Percentiles rank a stretch among this genome's conserved stretches.
phyloP scores from a whole-genome alignment of 2,113 vertebrate species.

The Calypte anna region DNA sequence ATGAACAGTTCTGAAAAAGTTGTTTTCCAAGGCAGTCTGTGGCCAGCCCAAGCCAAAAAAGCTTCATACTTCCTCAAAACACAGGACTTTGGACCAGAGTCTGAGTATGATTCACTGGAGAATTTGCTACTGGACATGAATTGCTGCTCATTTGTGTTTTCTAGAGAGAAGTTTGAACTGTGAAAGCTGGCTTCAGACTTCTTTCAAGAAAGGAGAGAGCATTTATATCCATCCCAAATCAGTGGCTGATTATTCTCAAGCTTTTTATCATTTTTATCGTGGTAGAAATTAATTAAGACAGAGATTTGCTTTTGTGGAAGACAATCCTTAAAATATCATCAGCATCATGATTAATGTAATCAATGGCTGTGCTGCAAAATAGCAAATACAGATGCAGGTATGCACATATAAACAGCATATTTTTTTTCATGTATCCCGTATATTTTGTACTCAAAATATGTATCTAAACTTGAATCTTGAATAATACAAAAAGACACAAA shows the following conservation, averaged over 20 bases:
- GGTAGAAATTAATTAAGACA: neutral
- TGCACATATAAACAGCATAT: neutral
- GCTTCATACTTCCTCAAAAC: neutral
- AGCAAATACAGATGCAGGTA: neutral
- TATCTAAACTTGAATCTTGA: neutral
- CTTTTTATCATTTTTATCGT: neutral
- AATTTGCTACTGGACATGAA: conserved; percentile 6
- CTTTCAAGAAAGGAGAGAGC: neutral
- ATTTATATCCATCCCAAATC: neutral
- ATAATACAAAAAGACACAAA: neutral
- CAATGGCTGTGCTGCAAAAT: neutral
- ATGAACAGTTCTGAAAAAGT: conserved; percentile 11
- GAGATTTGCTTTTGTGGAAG: neutral
- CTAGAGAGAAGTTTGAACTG: neutral
- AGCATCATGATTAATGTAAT: neutral
- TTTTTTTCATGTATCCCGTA: neutral
- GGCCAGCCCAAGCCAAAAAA: neutral
- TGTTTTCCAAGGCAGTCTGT: neutral
- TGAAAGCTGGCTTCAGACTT: neutral
- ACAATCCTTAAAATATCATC: neutral
- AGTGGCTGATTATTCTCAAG: neutral
- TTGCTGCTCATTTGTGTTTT: neutral
- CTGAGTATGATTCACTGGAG: neutral
- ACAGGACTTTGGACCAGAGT: neutral
- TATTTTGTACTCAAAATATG: neutral